A percentile compares a stretch with the other conserved stretches of the same genome.
Conservation (phyloP, 2,113 vertebrate species). For the Corapipo altera region DNA sequence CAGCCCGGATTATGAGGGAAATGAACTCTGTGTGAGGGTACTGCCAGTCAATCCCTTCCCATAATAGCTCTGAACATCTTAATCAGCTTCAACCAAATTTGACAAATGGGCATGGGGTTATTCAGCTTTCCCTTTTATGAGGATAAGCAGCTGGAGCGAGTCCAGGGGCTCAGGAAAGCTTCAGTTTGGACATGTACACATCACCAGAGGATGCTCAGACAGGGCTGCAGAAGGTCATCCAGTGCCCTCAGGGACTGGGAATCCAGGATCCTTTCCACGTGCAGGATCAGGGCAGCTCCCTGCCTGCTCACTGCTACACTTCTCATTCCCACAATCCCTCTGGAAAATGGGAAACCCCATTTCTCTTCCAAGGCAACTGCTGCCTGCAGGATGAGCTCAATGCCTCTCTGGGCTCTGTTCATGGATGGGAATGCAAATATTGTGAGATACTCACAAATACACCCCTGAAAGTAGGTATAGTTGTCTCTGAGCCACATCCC, state of each 20-base stretch:
- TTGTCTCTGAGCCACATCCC: not conserved
- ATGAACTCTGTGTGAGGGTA: not conserved
- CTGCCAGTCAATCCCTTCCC: not conserved
- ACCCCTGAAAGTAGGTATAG: too few species aligned
- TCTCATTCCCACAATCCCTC: not conserved
- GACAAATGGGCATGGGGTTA: not conserved
- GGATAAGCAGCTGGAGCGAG: not conserved
- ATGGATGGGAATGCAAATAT: not conserved
- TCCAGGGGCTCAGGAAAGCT: not conserved
- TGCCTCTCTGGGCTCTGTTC: too few species aligned
- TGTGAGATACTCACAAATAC: not conserved
- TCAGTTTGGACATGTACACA: not conserved
- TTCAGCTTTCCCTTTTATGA: not conserved
- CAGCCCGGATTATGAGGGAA: not conserved
- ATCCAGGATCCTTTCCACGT: not conserved
- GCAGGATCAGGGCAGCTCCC: not conserved
- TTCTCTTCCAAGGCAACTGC: not conserved
- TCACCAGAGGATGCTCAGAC: not conserved
- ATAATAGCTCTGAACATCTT: not conserved
- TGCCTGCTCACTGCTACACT: too few species aligned
- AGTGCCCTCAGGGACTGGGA: not conserved
- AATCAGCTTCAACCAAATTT: not conserved
- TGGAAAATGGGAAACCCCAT: not conserved
- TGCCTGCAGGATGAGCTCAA: too few species aligned
- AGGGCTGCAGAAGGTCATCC: not conserved